Conservation (phyloP, 2,888 invertebrate genomes). For the Linnaemya tessellans region DNA sequence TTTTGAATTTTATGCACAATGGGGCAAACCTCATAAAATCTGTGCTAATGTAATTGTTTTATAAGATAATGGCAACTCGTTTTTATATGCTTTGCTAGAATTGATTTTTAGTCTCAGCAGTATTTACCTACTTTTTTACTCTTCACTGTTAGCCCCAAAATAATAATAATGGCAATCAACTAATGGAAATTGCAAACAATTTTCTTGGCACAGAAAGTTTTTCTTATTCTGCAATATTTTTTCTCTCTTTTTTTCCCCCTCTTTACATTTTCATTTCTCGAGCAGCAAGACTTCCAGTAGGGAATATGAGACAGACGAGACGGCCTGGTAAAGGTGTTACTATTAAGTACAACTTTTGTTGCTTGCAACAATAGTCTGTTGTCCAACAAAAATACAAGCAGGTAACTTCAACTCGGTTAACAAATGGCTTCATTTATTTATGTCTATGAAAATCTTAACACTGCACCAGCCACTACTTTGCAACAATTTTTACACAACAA, state of each 20-base stretch:
- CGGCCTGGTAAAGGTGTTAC: slow-evolving; percentile 52
- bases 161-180: slow-evolving; percentile 68
- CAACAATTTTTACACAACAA: slow-evolving; percentile 20
- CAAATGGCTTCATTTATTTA: slow-evolving; percentile 72
- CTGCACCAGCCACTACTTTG: slow-evolving; percentile 42
- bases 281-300: not conserved
- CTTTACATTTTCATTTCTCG: no score
- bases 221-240: slow-evolving; percentile 18
- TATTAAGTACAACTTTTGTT: slow-evolving; percentile 61
- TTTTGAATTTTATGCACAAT: no score
- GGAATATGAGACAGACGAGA: not conserved
- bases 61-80: no score
- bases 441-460: slow-evolving; percentile 62
- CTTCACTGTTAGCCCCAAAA: slow-evolving; percentile 37
- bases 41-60: no score
- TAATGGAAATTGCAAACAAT: slow-evolving; percentile 71
- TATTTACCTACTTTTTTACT: not conserved
- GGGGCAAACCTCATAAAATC: no score
- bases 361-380: slow-evolving; percentile 66
- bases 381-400: slow-evolving; percentile 69
- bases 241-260: slow-evolving; percentile 2
- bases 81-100: not conserved
- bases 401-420: slow-evolving; percentile 66
- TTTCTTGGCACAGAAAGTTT: slow-evolving; percentile 66
- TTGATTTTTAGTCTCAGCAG: not conserved